These are phyloP conservation scores for Euspilapteryx auroguttella DNA, from an alignment of 2,888 invertebrate species.

Conservation along the genomic window DNA sequence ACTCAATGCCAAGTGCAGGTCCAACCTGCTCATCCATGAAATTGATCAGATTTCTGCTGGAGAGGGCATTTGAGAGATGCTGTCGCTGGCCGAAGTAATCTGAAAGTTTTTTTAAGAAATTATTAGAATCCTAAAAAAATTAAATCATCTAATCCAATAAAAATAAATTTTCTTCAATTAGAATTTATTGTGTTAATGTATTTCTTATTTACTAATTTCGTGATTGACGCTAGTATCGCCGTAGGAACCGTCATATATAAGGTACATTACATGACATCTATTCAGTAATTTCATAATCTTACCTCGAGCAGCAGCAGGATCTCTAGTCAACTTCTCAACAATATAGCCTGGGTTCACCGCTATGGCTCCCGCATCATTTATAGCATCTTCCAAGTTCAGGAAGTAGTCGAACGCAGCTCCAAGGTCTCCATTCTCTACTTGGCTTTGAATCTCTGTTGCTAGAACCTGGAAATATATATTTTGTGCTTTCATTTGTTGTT, in stretches of 20 bases:
- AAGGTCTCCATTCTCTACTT: slow-evolving; percentile 55
- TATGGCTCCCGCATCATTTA: slow-evolving; percentile 64
- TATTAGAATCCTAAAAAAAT: slow-evolving; percentile 3
- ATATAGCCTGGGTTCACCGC: slow-evolving; percentile 69
- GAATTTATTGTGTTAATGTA: too few species aligned
- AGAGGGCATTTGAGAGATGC: slow-evolving; percentile 17
- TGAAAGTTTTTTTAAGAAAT: slow-evolving; percentile 11
- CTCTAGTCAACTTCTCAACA: slow-evolving; percentile 25
- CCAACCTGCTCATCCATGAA: slow-evolving; percentile 75
- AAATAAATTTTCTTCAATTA: too few species aligned
- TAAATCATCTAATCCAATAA: too few species aligned
- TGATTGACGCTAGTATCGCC: too few species aligned
- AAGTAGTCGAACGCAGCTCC: slow-evolving; percentile 64
- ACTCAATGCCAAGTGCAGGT: slow-evolving; percentile 64
- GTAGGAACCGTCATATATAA: too few species aligned
- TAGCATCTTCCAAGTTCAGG: slow-evolving; percentile 57
- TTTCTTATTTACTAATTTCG: too few species aligned
- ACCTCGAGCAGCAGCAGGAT: too few species aligned
- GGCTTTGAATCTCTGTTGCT: slow-evolving; percentile 45
- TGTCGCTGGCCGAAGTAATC: slow-evolving; percentile 22
- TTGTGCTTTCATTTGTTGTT: too few species aligned
- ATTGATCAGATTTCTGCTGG: slow-evolving; percentile 19
- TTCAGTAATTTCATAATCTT: too few species aligned
- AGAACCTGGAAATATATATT: too few species aligned
- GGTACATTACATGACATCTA: too few species aligned